These are phyloP conservation scores for Lamprotornis superbus DNA, from an alignment of 2,113 vertebrate species.

Conservation along the genomic window DNA sequence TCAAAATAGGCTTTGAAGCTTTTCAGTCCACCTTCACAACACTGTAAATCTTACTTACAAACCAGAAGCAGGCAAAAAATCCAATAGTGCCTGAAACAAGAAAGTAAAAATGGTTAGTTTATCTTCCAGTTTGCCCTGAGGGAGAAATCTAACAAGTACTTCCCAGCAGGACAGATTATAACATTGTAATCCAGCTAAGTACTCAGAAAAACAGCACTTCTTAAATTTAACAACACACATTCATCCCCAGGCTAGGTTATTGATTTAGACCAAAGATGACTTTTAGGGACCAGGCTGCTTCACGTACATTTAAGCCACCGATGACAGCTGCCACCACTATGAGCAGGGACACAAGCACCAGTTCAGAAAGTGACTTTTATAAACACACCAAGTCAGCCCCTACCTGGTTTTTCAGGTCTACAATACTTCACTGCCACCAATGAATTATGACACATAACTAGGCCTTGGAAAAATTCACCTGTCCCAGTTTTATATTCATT, in stretches of 20 bases:
- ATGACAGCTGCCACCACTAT: not conserved
- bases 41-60: constrained; percentile 93
- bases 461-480: not conserved
- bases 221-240: not conserved
- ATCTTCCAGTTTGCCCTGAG: not conserved
- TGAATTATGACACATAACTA: not conserved
- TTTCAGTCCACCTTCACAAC: constrained; percentile 91
- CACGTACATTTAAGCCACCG: not conserved
- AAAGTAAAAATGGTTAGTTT: constrained; percentile 54
- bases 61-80: constrained; percentile 92
- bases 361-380: not conserved
- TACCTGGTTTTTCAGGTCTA: not conserved
- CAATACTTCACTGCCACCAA: not conserved
- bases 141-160: constrained; percentile 3
- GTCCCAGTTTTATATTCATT: not conserved
- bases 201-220: not conserved
- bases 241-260: not conserved
- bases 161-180: constrained; percentile 3
- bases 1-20: constrained; percentile 23
- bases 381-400: not conserved
- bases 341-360: not conserved
- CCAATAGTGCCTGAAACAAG: constrained; percentile 84
- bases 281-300: not conserved
- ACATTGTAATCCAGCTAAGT: not conserved
- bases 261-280: not conserved